A percentile compares a stretch with the other conserved stretches of the same genome.
These are phyloP conservation scores for Phocoena sinus DNA, from an alignment of 2,113 vertebrate species.

Conservation along the genomic window DNA sequence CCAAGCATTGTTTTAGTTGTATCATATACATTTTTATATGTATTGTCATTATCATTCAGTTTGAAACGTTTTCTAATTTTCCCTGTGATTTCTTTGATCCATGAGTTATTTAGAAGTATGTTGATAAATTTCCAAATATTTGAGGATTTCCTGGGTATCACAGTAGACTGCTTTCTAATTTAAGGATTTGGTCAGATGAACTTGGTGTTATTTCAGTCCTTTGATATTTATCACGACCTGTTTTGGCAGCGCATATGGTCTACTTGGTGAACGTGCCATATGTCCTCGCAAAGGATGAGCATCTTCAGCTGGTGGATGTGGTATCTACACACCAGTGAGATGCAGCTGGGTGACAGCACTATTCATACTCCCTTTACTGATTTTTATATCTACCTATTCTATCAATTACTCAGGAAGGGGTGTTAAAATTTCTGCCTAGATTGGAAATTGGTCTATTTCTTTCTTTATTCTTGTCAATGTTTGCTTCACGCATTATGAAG, in stretches of 20 bases:
- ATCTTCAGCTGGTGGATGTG: background rate
- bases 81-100: background rate
- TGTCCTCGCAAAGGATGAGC: background rate
- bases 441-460: background rate
- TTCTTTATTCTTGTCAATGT: background rate
- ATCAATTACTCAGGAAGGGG: background rate
- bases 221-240: accelerated
- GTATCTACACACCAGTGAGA: accelerated
- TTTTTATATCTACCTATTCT: background rate
- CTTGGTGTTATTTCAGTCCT: background rate
- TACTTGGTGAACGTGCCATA: accelerated
- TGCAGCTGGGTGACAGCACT: background rate
- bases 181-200: background rate
- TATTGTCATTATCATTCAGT: background rate
- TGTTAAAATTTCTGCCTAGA: background rate
- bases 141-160: background rate
- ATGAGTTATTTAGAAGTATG: background rate
- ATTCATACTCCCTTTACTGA: background rate
- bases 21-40: background rate
- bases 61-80: background rate
- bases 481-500: background rate
- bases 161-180: background rate
- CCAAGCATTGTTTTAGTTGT: background rate
- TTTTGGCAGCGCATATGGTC: accelerated
- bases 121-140: background rate